Percentiles rank a stretch among this genome's conserved stretches.
Evolutionary conservation across 2,888 invertebrate species (phyloP).

Genomic region (Sesia apiformis): DNA sequence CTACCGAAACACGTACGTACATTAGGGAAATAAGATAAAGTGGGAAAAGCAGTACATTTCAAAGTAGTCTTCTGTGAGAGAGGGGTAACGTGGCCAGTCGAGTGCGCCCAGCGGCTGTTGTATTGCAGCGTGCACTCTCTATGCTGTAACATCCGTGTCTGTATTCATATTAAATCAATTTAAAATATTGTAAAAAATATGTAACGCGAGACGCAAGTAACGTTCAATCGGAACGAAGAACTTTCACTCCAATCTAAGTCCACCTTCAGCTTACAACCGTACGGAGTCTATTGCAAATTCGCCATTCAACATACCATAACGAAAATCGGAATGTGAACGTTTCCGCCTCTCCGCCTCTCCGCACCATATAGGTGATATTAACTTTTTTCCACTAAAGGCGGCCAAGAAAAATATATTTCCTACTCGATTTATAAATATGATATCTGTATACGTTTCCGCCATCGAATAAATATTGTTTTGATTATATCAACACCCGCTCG

Average conservation of each 20-base stretch:
- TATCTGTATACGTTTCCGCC: conserved; percentile 10
- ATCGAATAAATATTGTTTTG: too few species aligned
- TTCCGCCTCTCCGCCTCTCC: conserved; percentile 15
- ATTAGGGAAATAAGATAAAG: too few species aligned
- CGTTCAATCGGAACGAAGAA: background rate
- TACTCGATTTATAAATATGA: conserved; percentile 21
- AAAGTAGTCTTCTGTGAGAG: too few species aligned
- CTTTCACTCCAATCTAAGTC: conserved; percentile 17
- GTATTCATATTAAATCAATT: too few species aligned
- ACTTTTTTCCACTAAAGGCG: conserved; percentile 30
- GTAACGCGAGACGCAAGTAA: too few species aligned
- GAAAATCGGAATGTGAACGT: conserved; percentile 1
- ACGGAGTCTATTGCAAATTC: background rate
- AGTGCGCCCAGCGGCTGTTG: too few species aligned
- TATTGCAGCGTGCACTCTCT: too few species aligned
- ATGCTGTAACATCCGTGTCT: too few species aligned
- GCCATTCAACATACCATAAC: conserved; percentile 1
- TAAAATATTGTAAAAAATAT: too few species aligned
- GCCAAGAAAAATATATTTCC: conserved; percentile 31
- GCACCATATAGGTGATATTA: conserved; percentile 36
- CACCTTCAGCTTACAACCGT: conserved; percentile 11
- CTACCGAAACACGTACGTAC: too few species aligned
- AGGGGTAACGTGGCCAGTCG: too few species aligned
- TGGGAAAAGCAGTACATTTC: too few species aligned
- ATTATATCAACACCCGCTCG: background rate